These are phyloP conservation scores for Phthorimaea operculella DNA, from an alignment of 1,140 invertebrate genomes.

Conservation along the genomic window DNA sequence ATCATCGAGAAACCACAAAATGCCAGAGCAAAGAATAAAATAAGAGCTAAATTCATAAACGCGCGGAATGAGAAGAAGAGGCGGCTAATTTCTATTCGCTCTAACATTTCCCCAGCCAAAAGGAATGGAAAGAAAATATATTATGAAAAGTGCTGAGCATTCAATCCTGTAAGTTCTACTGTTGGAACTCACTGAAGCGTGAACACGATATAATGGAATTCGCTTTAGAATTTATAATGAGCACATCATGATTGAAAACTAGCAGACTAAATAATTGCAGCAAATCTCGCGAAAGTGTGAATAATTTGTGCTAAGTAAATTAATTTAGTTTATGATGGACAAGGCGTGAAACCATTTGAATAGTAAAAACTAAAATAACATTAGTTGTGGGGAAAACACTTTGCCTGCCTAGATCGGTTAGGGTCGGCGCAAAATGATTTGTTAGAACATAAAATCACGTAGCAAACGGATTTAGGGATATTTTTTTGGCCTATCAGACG, in stretches of 20 bases:
- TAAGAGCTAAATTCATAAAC: background rate
- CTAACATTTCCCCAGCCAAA: background rate
- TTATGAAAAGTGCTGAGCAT: background rate
- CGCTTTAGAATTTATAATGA: constrained; percentile 5
- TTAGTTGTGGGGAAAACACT: too few species aligned
- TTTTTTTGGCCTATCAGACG: too few species aligned
- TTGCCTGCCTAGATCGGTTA: too few species aligned
- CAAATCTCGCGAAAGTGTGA: too few species aligned
- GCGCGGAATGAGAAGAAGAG: background rate
- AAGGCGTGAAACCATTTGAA: background rate
- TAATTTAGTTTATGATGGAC: too few species aligned
- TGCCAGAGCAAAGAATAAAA: background rate
- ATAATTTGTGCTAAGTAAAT: too few species aligned
- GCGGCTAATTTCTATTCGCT: background rate
- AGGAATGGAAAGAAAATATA: background rate
- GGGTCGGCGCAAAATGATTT: too few species aligned
- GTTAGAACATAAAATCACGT: too few species aligned
- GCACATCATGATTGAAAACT: background rate
- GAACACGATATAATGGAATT: constrained; percentile 3
- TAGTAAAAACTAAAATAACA: too few species aligned
- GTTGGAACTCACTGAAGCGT: constrained; percentile 1
- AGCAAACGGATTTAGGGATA: too few species aligned
- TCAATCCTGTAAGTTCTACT: background rate
- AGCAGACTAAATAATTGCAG: too few species aligned
- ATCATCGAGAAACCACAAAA: too few species aligned